Conservation (phyloP, 2,888 invertebrate species). For the Drosophila paramelanica region DNA sequence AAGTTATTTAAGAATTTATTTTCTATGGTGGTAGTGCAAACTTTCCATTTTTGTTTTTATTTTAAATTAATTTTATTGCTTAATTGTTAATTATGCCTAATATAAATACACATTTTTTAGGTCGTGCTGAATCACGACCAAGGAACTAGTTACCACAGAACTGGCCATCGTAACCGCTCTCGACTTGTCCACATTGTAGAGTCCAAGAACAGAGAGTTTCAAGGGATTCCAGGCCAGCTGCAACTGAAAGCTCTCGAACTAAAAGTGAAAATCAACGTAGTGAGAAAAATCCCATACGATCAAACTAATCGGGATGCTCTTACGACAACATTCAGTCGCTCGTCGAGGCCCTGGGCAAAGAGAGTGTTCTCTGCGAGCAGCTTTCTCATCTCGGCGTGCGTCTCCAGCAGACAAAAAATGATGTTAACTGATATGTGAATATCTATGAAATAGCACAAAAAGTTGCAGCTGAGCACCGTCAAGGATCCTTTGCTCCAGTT, state of each 20-base stretch:
- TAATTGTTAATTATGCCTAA: neutral
- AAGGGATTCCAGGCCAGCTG: slow-evolving; percentile 46
- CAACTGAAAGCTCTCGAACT: slow-evolving; percentile 30
- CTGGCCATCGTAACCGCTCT: slow-evolving; percentile 10
- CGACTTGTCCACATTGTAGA: slow-evolving; percentile 4
- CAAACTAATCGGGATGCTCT: neutral
- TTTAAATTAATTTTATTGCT: too few relatives aligned
- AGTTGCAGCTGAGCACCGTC: neutral
- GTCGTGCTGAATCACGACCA: slow-evolving; percentile 48
- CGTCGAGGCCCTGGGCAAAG: slow-evolving; percentile 26
- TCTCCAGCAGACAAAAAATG: slow-evolving; percentile 26
- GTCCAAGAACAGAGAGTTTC: slow-evolving; percentile 16
- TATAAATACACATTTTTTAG: slow-evolving; percentile 14
- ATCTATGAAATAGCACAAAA: slow-evolving; percentile 32
- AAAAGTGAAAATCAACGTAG: neutral
- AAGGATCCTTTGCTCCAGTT: neutral
- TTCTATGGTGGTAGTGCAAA: too few relatives aligned
- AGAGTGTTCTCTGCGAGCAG: slow-evolving; percentile 28
- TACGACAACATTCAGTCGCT: slow-evolving; percentile 24
- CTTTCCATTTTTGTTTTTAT: too few relatives aligned
- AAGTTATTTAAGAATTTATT: too few relatives aligned
- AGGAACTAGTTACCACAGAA: slow-evolving; percentile 35
- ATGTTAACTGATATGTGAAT: slow-evolving; percentile 21
- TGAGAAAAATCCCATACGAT: neutral
- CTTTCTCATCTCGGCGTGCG: slow-evolving; percentile 31